These are phyloP conservation scores for Raja brachyura DNA, from an alignment of 2,113 vertebrate genomes.

Conservation along the genomic window DNA sequence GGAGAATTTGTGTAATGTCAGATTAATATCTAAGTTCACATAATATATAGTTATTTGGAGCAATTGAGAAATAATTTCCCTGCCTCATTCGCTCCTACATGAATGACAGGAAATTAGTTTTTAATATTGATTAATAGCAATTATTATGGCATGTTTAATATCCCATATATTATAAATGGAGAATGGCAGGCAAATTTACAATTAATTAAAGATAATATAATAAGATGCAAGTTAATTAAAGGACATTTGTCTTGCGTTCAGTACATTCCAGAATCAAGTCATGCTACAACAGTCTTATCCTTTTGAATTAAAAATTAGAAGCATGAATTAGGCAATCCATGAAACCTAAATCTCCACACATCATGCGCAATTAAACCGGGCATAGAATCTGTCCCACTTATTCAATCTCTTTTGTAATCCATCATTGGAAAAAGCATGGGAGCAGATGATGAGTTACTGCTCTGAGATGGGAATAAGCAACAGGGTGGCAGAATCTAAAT, in stretches of 20 bases:
- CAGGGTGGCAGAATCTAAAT: not conserved
- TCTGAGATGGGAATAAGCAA: not conserved
- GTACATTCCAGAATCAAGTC: not conserved
- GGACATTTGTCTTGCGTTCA: not conserved
- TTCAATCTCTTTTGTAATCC: not conserved
- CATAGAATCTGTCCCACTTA: not conserved
- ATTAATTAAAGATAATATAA: not conserved
- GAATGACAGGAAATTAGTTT: not conserved
- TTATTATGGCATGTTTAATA: not conserved
- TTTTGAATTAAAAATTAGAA: not conserved
- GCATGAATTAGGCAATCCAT: not conserved
- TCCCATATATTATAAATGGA: not conserved
- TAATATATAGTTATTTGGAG: not conserved
- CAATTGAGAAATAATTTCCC: not conserved
- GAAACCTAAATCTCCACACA: not conserved
- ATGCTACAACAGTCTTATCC: not conserved
- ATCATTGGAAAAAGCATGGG: not conserved
- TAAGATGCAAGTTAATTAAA: not conserved
- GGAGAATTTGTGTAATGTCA: no score
- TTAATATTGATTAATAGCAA: not conserved
- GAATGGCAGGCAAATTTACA: not conserved
- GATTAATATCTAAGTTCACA: not conserved
- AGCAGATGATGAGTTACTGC: not conserved
- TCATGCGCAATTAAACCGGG: not conserved
- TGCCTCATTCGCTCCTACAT: not conserved